A percentile compares a stretch with the other conserved stretches of the same genome.
Conservation (phyloP, 2,888 invertebrate genomes). For the Chrysomela aeneicollis region DNA sequence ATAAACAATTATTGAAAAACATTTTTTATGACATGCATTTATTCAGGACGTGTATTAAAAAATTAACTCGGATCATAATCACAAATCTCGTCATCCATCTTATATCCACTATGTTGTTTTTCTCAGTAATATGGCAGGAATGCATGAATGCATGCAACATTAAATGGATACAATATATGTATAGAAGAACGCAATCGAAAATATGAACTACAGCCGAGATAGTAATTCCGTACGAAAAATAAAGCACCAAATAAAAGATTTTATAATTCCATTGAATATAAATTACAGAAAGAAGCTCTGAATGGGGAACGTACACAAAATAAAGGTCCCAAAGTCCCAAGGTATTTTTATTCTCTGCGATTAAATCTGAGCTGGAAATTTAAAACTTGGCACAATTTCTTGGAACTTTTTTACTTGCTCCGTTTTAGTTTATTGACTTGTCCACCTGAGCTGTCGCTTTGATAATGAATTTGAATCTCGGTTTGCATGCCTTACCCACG, state of each 20-base stretch:
- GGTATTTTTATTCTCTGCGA: slow-evolving; percentile 27
- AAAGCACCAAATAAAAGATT: slow-evolving; percentile 37
- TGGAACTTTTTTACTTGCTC: slow-evolving; percentile 30
- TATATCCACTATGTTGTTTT: too few relatives aligned
- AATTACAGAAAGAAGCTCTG: slow-evolving; percentile 35
- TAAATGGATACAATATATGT: too few relatives aligned
- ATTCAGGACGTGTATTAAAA: too few relatives aligned
- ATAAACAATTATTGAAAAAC: too few relatives aligned
- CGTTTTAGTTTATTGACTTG: slow-evolving; percentile 35
- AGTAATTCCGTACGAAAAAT: slow-evolving; percentile 30
- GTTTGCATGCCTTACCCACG: slow-evolving; percentile 10
- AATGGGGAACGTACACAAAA: slow-evolving; percentile 34
- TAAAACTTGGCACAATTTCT: slow-evolving; percentile 38
- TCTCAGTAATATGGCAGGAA: too few relatives aligned
- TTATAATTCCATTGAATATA: slow-evolving; percentile 48
- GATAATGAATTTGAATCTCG: slow-evolving; percentile 25
- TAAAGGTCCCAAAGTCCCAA: slow-evolving; percentile 29
- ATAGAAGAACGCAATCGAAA: too few relatives aligned
- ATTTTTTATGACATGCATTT: too few relatives aligned
- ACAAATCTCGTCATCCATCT: too few relatives aligned
- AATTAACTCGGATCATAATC: too few relatives aligned
- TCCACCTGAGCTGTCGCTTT: slow-evolving; percentile 33
- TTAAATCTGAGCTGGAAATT: slow-evolving; percentile 38
- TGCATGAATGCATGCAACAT: too few relatives aligned
- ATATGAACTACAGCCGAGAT: slow-evolving; percentile 32